A percentile compares a stretch with the other conserved stretches of the same genome.
Conservation (phyloP, 2,113 vertebrate genomes). For the Lepus europaeus region DNA sequence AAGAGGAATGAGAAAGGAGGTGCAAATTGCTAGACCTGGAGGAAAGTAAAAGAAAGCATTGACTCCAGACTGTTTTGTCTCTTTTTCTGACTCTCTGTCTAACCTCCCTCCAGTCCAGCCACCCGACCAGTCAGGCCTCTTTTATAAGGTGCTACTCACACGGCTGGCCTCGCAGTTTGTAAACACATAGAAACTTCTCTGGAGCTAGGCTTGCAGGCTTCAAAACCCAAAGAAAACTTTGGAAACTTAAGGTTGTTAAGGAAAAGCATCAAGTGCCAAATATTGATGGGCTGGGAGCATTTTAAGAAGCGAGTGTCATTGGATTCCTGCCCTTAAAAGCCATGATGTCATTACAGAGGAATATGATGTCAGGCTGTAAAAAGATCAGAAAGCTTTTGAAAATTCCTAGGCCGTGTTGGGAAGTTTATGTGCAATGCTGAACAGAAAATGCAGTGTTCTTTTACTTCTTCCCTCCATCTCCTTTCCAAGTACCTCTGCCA, state of each 20-base stretch:
- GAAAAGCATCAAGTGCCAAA: slow-evolving; percentile 67
- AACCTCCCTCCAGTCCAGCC: slow-evolving; percentile 59
- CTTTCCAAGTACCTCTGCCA: slow-evolving; percentile 82
- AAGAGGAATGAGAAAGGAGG: background rate
- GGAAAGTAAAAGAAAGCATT: slow-evolving; percentile 54
- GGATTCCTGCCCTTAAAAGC: slow-evolving; percentile 78
- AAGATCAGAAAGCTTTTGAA: slow-evolving; percentile 83
- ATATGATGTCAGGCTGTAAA: slow-evolving; percentile 87
- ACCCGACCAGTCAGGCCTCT: slow-evolving; percentile 47
- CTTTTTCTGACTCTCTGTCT: slow-evolving; percentile 50
- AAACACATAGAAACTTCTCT: slow-evolving; percentile 75
- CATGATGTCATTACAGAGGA: slow-evolving; percentile 83
- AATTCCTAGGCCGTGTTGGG: slow-evolving; percentile 77
- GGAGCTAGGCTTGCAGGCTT: slow-evolving; percentile 47
- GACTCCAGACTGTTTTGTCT: slow-evolving; percentile 67
- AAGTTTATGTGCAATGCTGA: slow-evolving; percentile 82
- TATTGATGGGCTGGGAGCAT: slow-evolving; percentile 63
- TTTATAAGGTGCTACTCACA: slow-evolving; percentile 80
- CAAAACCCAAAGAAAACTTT: slow-evolving; percentile 70
- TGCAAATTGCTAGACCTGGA: background rate
- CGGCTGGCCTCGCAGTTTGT: slow-evolving; percentile 76
- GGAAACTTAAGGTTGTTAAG: slow-evolving; percentile 54
- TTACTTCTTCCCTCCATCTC: slow-evolving; percentile 77
- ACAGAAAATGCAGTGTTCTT: slow-evolving; percentile 87
- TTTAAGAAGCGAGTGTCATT: slow-evolving; percentile 69